Conservation (phyloP, 1,140 invertebrate species). For the Drosophila sulfurigaster region DNA sequence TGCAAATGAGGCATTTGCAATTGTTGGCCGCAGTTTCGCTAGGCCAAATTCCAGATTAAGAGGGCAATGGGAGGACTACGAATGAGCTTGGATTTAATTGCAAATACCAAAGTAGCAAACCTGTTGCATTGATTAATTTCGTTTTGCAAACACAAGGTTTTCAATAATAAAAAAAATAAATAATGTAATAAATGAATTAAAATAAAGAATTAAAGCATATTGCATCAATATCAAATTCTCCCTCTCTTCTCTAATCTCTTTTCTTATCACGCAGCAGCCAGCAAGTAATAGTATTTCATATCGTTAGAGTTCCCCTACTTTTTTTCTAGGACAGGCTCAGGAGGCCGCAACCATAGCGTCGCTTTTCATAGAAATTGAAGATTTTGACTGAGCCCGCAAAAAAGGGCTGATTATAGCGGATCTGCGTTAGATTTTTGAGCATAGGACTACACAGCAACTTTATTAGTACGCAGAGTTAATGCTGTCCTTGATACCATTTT, state of each 20-base stretch:
- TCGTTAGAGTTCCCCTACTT: constrained; percentile 60
- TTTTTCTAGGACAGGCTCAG: constrained; percentile 28
- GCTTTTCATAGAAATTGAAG: constrained; percentile 66
- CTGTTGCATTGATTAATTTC: neutral
- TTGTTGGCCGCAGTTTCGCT: constrained; percentile 23
- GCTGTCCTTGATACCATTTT: constrained; percentile 59
- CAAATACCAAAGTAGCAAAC: neutral
- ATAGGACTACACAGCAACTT: constrained; percentile 54
- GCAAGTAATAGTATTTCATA: constrained; percentile 59
- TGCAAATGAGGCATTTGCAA: constrained; percentile 73
- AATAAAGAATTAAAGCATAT: neutral
- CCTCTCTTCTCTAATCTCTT: too few species aligned
- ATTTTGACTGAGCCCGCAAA: constrained; percentile 60
- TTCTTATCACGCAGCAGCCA: too few species aligned
- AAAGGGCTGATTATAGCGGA: constrained; percentile 61
- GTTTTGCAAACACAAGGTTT: neutral
- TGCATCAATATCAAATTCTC: too few species aligned
- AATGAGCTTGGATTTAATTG: neutral
- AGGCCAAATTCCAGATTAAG: neutral
- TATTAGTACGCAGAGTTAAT: constrained; percentile 65
- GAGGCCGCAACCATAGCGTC: constrained; percentile 57
- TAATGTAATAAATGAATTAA: neutral
- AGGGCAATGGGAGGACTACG: constrained; percentile 2
- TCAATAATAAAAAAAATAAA: neutral
- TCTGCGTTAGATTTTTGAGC: constrained; percentile 53